Base-by-base conservation (phyloP, 1,140 invertebrate genomes). In the Penaeus indicus region DNA sequence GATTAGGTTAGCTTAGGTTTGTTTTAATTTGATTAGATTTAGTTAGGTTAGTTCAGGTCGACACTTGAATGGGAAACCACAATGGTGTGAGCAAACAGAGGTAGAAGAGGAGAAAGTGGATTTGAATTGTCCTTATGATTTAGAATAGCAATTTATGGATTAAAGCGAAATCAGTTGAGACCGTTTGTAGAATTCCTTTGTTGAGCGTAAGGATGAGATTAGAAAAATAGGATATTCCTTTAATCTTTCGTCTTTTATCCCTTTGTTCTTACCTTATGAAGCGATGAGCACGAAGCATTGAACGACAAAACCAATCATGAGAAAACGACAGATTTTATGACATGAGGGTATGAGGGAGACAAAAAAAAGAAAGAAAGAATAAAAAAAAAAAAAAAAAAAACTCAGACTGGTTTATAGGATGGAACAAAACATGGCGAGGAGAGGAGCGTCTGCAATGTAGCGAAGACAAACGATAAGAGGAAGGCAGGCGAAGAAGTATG, bases 401-500 rank as follows among this genome's bases (percentile, higher is more conserved):
- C 0, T n/a, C 0, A 54, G 11, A 54, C 54, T 54, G 54, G 54
- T 54, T 54, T 54, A 54, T 54, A 54, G 16, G 54, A 11, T 13
- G 54, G 16, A 54, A 54, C 54, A 54, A 54, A 75, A 75, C 72
- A 75, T 1, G 19, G 3, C 18, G 7, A n/a, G 25, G 72, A 25
- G 32, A 78, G 75, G 27, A 78, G 75, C 19, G 54, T 18, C 38
- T 47, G 27, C 38, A 77, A 47, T 32, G 47, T 32, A 47, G 47
- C 38, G 75, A 78, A 54, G 75, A 78, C 38, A 54, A 42, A 54
- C 38, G 27, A 54, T 38, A 78, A 54, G 75, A 78, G 75, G 75
- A 78, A 54, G 75, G 27, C 21, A 78, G 32, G n/a, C 75, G 79
- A 81, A 62, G 79, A 81, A 60, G 79, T 25, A 81, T 54, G 60